A percentile compares a stretch with the other conserved stretches of the same genome.
Evolutionary conservation across 2,113 vertebrate genomes (phyloP).

Genomic region (Okapia johnstoni): DNA sequence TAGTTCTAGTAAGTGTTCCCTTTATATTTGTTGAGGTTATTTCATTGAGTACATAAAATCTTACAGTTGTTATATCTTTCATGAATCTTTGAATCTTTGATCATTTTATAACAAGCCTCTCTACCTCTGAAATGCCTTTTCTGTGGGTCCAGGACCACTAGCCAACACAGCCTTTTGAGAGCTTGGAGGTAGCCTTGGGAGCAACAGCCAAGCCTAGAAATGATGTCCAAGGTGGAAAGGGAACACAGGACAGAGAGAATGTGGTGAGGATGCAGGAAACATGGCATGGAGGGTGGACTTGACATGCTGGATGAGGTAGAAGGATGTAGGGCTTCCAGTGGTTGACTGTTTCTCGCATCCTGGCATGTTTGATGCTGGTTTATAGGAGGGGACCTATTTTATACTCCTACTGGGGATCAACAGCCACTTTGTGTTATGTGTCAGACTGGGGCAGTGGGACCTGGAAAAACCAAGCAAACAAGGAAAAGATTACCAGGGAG

Average conservation of each 20-base stretch:
- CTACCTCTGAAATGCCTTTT: background rate
- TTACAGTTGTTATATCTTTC: background rate
- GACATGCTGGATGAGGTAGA: background rate
- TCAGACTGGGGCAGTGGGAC: background rate
- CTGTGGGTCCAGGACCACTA: background rate
- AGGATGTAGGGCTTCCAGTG: background rate
- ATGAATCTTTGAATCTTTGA: background rate
- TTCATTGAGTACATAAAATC: background rate
- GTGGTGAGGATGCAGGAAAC: background rate
- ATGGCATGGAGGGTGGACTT: background rate
- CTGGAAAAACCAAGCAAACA: too few species aligned
- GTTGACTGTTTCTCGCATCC: background rate
- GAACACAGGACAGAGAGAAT: background rate
- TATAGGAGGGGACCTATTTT: background rate
- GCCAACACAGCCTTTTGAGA: background rate
- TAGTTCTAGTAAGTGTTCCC: background rate
- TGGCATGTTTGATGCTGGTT: background rate
- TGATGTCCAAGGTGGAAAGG: background rate
- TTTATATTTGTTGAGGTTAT: background rate
- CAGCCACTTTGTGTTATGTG: background rate
- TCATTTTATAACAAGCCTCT: background rate
- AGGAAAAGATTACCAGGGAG: background rate
- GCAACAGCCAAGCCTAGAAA: background rate
- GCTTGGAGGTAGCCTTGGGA: background rate
- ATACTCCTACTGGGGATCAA: background rate